Conservation (phyloP, 2,888 invertebrate genomes). For the Nemurella pictetii region DNA sequence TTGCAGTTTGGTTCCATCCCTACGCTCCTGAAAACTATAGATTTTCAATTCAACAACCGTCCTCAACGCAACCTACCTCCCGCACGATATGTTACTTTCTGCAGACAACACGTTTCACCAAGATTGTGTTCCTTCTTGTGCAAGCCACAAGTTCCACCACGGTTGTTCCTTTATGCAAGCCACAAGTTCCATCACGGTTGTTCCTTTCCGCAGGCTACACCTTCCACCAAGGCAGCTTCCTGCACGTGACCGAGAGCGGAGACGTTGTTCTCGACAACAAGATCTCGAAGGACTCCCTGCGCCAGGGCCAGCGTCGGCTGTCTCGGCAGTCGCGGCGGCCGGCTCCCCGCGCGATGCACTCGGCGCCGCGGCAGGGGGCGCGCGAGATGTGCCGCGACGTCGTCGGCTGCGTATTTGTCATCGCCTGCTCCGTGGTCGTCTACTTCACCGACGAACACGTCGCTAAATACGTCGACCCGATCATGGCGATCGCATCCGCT, state of each 20-base stretch:
- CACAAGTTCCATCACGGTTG: too few relatives aligned
- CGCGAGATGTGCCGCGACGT: constrained; percentile 65
- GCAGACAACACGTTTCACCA: too few relatives aligned
- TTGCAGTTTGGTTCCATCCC: too few relatives aligned
- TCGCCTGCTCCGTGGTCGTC: constrained; percentile 65
- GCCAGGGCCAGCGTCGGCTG: constrained; percentile 54
- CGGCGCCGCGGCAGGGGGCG: constrained; percentile 50
- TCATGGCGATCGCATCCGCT: constrained; percentile 75
- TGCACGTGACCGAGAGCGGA: constrained; percentile 65
- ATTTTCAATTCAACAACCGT: too few relatives aligned
- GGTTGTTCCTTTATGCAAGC: too few relatives aligned
- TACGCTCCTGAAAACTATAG: too few relatives aligned
- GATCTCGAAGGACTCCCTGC: constrained; percentile 51
- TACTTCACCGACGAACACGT: constrained; percentile 61
- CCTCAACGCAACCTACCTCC: too few relatives aligned
- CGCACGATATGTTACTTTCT: too few relatives aligned
- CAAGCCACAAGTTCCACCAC: too few relatives aligned
- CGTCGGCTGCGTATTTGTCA: constrained; percentile 74
- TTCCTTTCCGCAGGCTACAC: constrained; percentile 67
- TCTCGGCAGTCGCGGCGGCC: constrained; percentile 52
- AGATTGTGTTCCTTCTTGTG: too few relatives aligned
- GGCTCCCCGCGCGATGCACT: constrained; percentile 19
- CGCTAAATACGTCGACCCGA: constrained; percentile 74
- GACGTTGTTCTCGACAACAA: constrained; percentile 65
- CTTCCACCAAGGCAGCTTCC: constrained; percentile 70